phyloP scores from a whole-genome alignment of 2,888 invertebrate species.

The Drosophila subsilvestris region DNA sequence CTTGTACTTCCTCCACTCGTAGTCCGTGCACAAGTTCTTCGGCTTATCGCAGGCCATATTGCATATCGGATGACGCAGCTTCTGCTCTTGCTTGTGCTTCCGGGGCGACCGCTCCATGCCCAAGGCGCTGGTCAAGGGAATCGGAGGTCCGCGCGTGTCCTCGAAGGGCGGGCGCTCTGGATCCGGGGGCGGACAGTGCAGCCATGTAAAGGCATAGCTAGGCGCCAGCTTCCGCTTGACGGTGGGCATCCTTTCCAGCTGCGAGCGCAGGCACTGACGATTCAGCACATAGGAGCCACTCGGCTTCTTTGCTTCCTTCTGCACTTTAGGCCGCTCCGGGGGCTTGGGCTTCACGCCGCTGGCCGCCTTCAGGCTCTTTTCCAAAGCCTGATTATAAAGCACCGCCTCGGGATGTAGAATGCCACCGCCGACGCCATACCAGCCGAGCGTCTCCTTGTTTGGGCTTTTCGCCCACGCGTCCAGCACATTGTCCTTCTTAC shows the following conservation, averaged over 20 bases:
- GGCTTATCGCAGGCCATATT: slow-evolving; percentile 32
- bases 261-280: slow-evolving; percentile 26
- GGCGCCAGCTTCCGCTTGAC: slow-evolving; percentile 30
- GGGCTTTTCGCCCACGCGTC: slow-evolving; percentile 53
- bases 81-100: slow-evolving; percentile 27
- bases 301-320: slow-evolving; percentile 14
- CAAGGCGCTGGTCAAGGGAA: slow-evolving; percentile 8
- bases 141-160: neutral
- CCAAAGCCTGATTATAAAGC: slow-evolving; percentile 40
- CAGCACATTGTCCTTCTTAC: slow-evolving; percentile 33
- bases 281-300: slow-evolving; percentile 55
- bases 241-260: slow-evolving; percentile 54
- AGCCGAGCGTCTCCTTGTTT: slow-evolving; percentile 49
- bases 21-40: slow-evolving; percentile 49
- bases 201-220: slow-evolving; percentile 1
- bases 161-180: slow-evolving; percentile 36
- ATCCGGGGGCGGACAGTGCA: slow-evolving; percentile 29
- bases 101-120: slow-evolving; percentile 35
- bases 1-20: slow-evolving; percentile 56
- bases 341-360: slow-evolving; percentile 19
- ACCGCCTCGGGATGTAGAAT: slow-evolving; percentile 26
- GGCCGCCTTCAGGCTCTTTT: slow-evolving; percentile 37
- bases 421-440: slow-evolving; percentile 44
- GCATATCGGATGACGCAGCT: slow-evolving; percentile 45
- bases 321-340: neutral